Conservation (phyloP, 2,888 invertebrate species). For the Lasioglossum vierecki region DNA sequence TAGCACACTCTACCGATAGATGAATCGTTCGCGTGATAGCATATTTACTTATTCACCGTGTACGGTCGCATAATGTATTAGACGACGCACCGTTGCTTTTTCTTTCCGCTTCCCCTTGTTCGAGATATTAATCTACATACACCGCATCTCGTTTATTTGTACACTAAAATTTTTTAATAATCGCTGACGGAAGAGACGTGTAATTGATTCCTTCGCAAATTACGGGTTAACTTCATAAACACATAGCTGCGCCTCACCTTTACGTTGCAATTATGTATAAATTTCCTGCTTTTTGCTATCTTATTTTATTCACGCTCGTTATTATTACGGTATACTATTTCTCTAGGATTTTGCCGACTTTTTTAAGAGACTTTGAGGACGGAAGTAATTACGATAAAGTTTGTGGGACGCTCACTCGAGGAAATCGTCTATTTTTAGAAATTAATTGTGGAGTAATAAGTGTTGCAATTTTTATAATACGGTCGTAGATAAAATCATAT, state of each 20-base stretch:
- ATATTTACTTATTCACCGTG: constrained; percentile 32
- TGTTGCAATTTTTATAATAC: no score
- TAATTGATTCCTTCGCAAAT: constrained; percentile 2
- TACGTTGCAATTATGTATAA: background rate
- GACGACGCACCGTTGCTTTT: constrained; percentile 3
- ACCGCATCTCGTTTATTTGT: background rate
- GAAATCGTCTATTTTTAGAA: background rate
- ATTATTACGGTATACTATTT: background rate
- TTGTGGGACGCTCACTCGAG: background rate
- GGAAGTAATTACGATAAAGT: background rate
- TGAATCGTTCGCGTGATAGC: background rate
- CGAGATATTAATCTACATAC: background rate
- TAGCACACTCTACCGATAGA: background rate
- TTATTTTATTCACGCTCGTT: background rate
- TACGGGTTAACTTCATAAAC: background rate
- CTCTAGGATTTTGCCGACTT: background rate
- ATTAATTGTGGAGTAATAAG: background rate
- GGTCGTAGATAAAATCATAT: no score
- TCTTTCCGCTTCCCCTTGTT: background rate
- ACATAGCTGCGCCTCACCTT: background rate
- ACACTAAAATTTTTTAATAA: background rate
- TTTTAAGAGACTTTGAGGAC: background rate
- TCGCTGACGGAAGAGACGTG: background rate
- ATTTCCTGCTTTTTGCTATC: background rate
- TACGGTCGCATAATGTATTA: constrained; percentile 10